A percentile compares a stretch with the other conserved stretches of the same genome.
phyloP scores from a whole-genome alignment of 2,888 invertebrate species.

The Agriopis aurantiaria region DNA sequence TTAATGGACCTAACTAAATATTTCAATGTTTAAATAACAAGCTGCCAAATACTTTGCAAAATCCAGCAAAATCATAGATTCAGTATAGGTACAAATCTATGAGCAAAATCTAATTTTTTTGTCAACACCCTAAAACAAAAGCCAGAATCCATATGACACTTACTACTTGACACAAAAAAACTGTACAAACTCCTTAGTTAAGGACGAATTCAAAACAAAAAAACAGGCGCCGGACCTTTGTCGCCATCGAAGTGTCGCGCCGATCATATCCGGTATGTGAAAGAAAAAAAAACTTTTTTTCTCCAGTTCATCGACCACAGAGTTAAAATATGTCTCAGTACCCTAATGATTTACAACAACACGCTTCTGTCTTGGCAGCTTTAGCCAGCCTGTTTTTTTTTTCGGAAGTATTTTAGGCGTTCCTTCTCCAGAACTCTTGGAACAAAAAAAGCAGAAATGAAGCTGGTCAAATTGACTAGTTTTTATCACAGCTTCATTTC shows the following conservation, averaged over 20 bases:
- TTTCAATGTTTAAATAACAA: no score
- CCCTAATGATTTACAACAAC: conserved; percentile 75
- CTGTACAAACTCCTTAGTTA: conserved; percentile 31
- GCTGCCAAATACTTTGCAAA: neutral
- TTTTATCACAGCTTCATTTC: no score
- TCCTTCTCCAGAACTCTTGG: neutral
- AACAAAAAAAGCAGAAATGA: no score
- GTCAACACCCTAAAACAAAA: conserved; percentile 41
- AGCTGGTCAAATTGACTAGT: no score
- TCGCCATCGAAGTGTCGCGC: conserved; percentile 76
- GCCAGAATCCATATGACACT: conserved; percentile 50
- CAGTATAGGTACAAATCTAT: no score
- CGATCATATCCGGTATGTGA: conserved; percentile 77
- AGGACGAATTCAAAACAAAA: conserved; percentile 41
- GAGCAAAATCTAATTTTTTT: no score
- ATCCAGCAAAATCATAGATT: no score
- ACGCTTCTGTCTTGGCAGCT: conserved; percentile 52
- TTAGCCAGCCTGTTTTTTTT: conserved; percentile 25
- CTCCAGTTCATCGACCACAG: conserved; percentile 69
- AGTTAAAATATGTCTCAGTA: conserved; percentile 66
- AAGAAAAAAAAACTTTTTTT: conserved; percentile 50
- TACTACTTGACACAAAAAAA: conserved; percentile 46
- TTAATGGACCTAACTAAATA: no score
- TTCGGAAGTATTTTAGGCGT: conserved; percentile 50
- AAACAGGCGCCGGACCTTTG: conserved; percentile 78